Conservation (phyloP, 2,113 vertebrate species). For the Cyrtonyx montezumae region DNA sequence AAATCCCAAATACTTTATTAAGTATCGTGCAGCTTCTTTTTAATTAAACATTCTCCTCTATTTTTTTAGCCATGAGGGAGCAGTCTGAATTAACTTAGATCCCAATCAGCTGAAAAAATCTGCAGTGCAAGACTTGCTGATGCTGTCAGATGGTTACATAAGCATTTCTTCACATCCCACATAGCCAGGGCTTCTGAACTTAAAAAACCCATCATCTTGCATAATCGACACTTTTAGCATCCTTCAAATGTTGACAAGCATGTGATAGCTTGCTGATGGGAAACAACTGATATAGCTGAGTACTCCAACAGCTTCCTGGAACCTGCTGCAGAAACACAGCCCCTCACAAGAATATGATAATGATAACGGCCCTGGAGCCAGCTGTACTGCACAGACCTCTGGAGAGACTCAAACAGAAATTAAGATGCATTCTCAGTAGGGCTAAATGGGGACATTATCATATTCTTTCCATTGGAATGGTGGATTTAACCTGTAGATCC, state of each 20-base stretch:
- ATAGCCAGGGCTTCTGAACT: conserved; percentile 37
- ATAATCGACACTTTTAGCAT: conserved; percentile 36
- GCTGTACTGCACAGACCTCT: neutral
- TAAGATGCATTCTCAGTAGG: neutral
- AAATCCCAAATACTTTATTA: neutral
- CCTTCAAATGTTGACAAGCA: conserved; percentile 31
- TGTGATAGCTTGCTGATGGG: conserved; percentile 34
- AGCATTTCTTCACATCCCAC: conserved; percentile 61
- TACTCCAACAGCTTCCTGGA: neutral
- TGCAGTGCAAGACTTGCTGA: conserved; percentile 31
- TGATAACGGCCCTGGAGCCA: neutral
- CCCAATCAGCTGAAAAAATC: conserved; percentile 39
- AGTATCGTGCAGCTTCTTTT: neutral
- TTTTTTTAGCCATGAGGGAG: neutral
- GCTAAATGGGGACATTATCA: neutral
- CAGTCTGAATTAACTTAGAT: conserved; percentile 20
- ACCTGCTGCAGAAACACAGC: neutral
- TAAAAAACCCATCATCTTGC: neutral
- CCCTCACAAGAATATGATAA: fast-evolving
- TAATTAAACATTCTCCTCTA: neutral
- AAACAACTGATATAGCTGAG: neutral
- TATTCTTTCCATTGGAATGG: neutral
- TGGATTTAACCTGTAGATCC: conserved; percentile 4
- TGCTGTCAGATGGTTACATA: conserved; percentile 51
- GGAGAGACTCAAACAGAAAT: neutral